phyloP scores from a whole-genome alignment of 2,888 invertebrate genomes.

The Omphaloscelis lunosa region DNA sequence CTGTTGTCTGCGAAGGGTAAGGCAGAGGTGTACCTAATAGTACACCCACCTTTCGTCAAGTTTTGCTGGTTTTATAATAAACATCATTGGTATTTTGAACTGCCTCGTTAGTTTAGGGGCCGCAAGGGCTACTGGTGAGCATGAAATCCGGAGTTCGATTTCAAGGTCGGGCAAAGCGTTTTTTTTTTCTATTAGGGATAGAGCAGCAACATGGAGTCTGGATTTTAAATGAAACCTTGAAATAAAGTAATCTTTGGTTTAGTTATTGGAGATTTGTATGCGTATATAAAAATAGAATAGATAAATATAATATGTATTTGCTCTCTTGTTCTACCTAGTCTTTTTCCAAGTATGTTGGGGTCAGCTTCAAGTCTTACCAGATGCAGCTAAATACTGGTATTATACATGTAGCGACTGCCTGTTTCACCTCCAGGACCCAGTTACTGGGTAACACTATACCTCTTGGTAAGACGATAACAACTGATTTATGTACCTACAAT shows the following conservation, averaged over 20 bases:
- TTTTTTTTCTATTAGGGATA: background rate
- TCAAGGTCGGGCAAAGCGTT: background rate
- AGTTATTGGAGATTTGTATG: too few species aligned
- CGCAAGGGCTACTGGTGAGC: background rate
- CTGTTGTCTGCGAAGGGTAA: fast-evolving
- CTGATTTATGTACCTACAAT: too few species aligned
- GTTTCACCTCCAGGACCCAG: background rate
- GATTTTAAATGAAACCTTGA: too few species aligned
- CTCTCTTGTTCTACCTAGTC: background rate
- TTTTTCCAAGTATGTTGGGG: background rate
- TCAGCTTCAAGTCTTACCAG: background rate
- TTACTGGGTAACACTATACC: background rate
- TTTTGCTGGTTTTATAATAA: too few species aligned
- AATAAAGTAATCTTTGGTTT: too few species aligned
- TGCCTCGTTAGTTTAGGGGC: background rate
- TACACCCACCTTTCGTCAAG: too few species aligned
- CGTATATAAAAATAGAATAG: too few species aligned
- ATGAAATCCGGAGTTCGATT: background rate
- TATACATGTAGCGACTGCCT: background rate
- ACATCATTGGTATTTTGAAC: background rate
- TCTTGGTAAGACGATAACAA: too few species aligned
- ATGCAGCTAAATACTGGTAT: background rate
- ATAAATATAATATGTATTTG: too few species aligned
- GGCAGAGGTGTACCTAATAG: background rate
- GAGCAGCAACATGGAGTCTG: background rate